Conservation (phyloP, 2,113 vertebrate genomes). For the Martes martes region DNA sequence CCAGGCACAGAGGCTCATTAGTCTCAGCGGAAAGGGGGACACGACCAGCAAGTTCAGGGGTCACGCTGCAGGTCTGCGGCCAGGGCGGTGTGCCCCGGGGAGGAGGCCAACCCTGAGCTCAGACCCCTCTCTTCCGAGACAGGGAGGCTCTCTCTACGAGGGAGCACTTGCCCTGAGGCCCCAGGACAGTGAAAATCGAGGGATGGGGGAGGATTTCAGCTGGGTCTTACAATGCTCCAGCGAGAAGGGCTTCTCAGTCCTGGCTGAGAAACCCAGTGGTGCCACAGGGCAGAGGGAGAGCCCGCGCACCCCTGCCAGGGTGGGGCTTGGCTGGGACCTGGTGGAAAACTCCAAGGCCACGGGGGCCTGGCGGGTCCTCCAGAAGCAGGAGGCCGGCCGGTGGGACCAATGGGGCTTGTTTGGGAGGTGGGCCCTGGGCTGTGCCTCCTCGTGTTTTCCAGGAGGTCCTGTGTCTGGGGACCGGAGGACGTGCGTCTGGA, state of each 20-base stretch:
- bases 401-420: too few species aligned
- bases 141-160: background rate
- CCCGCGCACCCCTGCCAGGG: too few species aligned
- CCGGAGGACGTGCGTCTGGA: background rate
- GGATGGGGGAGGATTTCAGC: background rate
- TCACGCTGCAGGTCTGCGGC: background rate
- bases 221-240: background rate
- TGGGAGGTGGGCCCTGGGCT: background rate
- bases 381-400: too few species aligned
- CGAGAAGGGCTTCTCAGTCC: background rate
- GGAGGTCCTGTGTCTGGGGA: background rate
- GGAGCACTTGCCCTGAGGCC: background rate
- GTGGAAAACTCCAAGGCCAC: background rate
- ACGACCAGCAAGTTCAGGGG: background rate
- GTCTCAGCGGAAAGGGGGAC: background rate
- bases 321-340: background rate
- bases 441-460: background rate
- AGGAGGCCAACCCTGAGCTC: fast-evolving
- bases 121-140: background rate
- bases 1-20: background rate
- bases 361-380: background rate
- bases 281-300: background rate
- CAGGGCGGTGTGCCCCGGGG: too few species aligned
- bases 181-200: background rate
- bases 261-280: background rate